Evolutionary conservation across 2,797 vertebrate species (phyloP).

Genomic region (Arctocebus calabarensis): DNA sequence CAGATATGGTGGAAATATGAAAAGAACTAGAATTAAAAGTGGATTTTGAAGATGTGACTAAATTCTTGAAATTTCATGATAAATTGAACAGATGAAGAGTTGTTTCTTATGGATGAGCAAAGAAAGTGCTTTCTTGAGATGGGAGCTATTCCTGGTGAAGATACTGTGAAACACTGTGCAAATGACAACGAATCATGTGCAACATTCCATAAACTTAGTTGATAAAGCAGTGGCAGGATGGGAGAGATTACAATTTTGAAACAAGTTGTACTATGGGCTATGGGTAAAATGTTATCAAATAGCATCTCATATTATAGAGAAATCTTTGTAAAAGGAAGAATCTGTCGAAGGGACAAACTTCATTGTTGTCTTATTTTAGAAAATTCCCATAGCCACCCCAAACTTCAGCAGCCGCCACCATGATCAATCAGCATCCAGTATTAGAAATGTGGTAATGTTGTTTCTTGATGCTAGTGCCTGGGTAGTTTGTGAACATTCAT

Average conservation of each 20-base stretch:
- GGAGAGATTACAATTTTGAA: background rate
- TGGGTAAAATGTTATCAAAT: background rate
- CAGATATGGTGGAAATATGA: background rate
- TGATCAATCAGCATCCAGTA: background rate
- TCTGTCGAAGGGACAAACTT: background rate
- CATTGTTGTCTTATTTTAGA: background rate
- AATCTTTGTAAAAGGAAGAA: background rate
- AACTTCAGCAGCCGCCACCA: background rate
- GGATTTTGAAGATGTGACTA: background rate
- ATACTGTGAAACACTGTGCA: background rate
- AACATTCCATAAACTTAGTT: background rate
- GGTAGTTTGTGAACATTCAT: slow-evolving; percentile 11
- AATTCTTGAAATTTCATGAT: background rate
- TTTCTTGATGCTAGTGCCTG: background rate
- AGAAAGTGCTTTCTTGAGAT: background rate
- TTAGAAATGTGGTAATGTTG: slow-evolving; percentile 6
- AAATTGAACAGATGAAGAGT: background rate
- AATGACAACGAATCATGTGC: background rate
- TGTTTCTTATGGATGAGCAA: background rate
- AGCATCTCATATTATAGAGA: background rate
- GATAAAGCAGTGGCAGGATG: background rate
- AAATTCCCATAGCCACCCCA: background rate
- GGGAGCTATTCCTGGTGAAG: background rate
- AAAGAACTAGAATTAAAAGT: background rate
- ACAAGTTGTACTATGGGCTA: background rate